Evolutionary conservation across 2,113 vertebrate genomes (phyloP).

Genomic region (Phalacrocorax aristotelis): DNA sequence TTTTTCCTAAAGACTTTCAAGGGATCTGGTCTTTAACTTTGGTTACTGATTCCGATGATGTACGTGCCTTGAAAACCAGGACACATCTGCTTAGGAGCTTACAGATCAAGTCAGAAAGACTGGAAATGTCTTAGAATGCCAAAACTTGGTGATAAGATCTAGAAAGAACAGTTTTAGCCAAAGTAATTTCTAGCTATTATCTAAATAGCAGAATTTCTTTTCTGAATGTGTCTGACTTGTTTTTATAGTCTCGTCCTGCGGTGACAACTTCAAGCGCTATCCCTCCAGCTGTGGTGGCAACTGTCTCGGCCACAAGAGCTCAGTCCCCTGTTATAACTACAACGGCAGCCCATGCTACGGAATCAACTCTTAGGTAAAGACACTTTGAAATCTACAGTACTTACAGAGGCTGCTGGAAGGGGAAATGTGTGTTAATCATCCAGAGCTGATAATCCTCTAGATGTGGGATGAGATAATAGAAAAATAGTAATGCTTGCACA

Average conservation of each 20-base stretch:
- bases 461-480: not conserved
- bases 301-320: constrained; percentile 90
- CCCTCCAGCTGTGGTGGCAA: constrained; percentile 92
- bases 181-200: not conserved
- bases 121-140: not conserved
- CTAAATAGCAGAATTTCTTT: not conserved
- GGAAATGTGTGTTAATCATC: not conserved
- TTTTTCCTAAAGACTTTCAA: not conserved
- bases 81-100: not conserved
- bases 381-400: not conserved
- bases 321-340: constrained; percentile 95
- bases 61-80: not conserved
- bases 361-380: constrained; percentile 88
- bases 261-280: constrained; percentile 91
- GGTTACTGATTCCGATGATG: not conserved
- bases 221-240: not conserved
- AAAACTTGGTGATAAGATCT: not conserved
- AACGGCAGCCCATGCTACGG: constrained; percentile 86
- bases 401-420: not conserved
- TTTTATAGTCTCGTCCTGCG: constrained; percentile 86
- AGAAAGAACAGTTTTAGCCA: not conserved
- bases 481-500: not conserved
- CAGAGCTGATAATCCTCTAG: not conserved
- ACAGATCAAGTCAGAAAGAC: not conserved
- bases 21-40: not conserved